Base-by-base conservation (phyloP, 2,797 vertebrate species). In the Eptatretus atami region DNA sequence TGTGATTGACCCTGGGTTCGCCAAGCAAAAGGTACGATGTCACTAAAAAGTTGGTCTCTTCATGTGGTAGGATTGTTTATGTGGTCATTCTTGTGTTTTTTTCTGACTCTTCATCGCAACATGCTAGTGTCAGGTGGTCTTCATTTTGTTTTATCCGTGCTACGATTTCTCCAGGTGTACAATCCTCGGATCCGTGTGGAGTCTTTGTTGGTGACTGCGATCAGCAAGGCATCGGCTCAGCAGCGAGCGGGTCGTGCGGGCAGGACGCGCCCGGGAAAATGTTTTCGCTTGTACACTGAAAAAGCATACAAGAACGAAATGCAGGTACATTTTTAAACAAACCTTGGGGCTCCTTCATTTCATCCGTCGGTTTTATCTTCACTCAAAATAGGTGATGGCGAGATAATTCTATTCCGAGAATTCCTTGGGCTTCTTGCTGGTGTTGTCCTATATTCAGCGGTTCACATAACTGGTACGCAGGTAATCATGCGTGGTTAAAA, bases 271-370 rank as follows among this genome's bases (percentile, higher is more conserved):
- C 87, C 88, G 3, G 87, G 90, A 65, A 96, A 95, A 66, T 90
- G 86, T 71, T 96, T 95, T 74, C 78, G 86, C 65, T 82, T 94
- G 11, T 92, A 94, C 69, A 94, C 88, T 1, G 87, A 93, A 73
- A 96, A 92, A 70, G 87, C 88, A n/a, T 96, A 95, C 73, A 94
- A 90, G 77, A 90, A 86, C 8, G 90, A 95, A 77, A 94, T 95
- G 90, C 86, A 94, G 85, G 87, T 90, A 70, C 63, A 70, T 55
- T 44, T 5, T 44, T 5, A 44, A 44, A 44, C 31, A 44, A 44
- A 44, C 31, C 31, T 44, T 44, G 31, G 31, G 31, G 31, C 31
- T 44, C 6, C 31, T 44, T 44, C 6, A 44, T 44, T 44, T 44
- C 6, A 44, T 44, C 31, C 31, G 6, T 5, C 31, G 31, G 31